phyloP scores from a whole-genome alignment of 2,797 vertebrate species.

The Caiman crocodilus region DNA sequence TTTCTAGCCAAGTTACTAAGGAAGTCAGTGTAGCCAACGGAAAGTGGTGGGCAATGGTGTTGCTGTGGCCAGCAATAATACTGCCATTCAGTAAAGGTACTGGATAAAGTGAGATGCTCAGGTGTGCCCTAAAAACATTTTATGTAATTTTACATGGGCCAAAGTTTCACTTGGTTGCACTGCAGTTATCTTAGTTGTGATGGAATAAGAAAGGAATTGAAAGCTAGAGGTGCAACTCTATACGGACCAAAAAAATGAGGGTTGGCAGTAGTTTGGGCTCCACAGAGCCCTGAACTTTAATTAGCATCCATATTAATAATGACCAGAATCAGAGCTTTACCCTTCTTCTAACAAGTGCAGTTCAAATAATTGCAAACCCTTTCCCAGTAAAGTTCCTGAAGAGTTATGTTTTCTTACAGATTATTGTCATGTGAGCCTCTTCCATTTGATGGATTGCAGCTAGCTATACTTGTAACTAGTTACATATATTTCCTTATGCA shows the following conservation, averaged over 20 bases:
- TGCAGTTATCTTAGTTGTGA: not conserved
- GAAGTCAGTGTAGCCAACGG: conserved; percentile 22
- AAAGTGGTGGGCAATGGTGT: conserved; percentile 11
- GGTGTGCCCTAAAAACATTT: conserved; percentile 42
- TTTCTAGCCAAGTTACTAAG: conserved; percentile 26
- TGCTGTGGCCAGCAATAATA: not conserved
- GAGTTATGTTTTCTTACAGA: not conserved
- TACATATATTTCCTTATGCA: not conserved
- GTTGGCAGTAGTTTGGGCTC: not conserved
- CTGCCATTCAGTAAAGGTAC: not conserved
- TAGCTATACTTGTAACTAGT: conserved; percentile 1
- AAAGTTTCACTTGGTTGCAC: not conserved
- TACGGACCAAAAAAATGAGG: not conserved
- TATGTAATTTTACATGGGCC: conserved; percentile 23
- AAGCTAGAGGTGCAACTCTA: not conserved
- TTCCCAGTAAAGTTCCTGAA: conserved; percentile 23
- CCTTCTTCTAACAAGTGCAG: not conserved
- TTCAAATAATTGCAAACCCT: not conserved
- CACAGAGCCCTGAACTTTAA: not conserved
- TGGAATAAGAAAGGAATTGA: not conserved
- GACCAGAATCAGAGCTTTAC: not conserved
- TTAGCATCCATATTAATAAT: not conserved
- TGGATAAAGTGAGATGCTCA: not conserved
- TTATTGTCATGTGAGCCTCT: not conserved
- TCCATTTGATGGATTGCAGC: conserved; percentile 8